These are phyloP conservation scores for Hemichromis elongatus DNA, from an alignment of 2,113 vertebrate genomes.

Conservation along the genomic window DNA sequence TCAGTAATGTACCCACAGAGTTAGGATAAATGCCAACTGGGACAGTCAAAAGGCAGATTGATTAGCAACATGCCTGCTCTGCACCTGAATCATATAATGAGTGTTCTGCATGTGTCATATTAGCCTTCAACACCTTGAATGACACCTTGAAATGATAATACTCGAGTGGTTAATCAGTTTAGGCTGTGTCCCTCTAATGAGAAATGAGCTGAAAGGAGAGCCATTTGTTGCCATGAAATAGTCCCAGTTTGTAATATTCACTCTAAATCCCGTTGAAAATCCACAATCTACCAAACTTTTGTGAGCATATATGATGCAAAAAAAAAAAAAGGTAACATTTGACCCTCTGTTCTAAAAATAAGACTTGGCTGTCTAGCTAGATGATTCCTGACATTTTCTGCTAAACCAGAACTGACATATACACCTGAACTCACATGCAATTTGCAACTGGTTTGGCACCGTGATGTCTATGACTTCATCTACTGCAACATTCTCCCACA, in stretches of 20 bases:
- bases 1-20: background rate
- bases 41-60: background rate
- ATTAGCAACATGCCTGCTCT: background rate
- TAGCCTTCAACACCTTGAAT: background rate
- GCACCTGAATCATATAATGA: no score
- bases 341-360: background rate
- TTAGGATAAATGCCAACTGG: background rate
- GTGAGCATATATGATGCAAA: background rate
- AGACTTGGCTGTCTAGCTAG: background rate
- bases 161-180: background rate
- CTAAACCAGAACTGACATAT: background rate
- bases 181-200: background rate
- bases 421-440: background rate
- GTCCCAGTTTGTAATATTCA: background rate
- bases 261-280: background rate
- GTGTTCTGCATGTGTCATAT: background rate
- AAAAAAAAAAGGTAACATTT: background rate
- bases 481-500: background rate
- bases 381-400: background rate
- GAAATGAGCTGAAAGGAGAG: background rate
- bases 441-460: conserved; percentile 19
- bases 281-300: background rate
- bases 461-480: background rate
- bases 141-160: background rate
- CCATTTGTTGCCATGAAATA: background rate